Conservation (phyloP, 1,140 invertebrate species). For the Pseudomyrmex sp. region DNA sequence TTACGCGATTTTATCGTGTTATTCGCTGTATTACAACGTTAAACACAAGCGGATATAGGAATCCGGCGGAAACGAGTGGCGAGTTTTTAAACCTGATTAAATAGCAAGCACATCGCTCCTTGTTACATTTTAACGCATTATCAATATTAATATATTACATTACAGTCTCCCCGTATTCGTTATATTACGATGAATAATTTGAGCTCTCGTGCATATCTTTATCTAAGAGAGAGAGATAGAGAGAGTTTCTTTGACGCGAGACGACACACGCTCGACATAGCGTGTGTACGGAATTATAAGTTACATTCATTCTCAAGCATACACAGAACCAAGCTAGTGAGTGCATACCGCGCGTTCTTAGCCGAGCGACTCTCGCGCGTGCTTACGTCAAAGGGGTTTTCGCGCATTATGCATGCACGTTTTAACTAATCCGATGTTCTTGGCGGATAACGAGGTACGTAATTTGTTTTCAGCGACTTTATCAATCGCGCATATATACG, state of each 20-base stretch:
- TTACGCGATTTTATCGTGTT: neutral
- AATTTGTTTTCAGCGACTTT: slow-evolving; percentile 32
- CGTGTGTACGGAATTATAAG: slow-evolving; percentile 11
- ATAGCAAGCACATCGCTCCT: neutral
- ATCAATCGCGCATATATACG: slow-evolving; percentile 16
- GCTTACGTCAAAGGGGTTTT: slow-evolving; percentile 36
- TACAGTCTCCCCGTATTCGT: neutral
- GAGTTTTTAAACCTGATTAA: neutral
- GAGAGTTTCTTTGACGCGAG: neutral
- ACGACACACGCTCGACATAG: neutral
- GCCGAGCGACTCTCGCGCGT: neutral
- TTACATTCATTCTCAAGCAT: slow-evolving; percentile 10
- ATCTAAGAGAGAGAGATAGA: neutral
- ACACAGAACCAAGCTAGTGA: neutral
- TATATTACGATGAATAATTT: neutral
- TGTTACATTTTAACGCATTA: neutral
- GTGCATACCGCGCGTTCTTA: neutral
- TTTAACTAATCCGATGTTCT: slow-evolving; percentile 55
- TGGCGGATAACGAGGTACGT: slow-evolving; percentile 41
- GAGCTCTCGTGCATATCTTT: neutral
- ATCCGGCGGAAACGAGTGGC: neutral
- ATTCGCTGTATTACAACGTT: neutral
- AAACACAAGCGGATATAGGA: neutral
- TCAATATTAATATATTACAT: slow-evolving; percentile 15
- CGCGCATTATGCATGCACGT: slow-evolving; percentile 41